A percentile compares a stretch with the other conserved stretches of the same genome.
Evolutionary conservation across 2,797 vertebrate genomes (phyloP).

Genomic region (Sphenopsis melanotis): DNA sequence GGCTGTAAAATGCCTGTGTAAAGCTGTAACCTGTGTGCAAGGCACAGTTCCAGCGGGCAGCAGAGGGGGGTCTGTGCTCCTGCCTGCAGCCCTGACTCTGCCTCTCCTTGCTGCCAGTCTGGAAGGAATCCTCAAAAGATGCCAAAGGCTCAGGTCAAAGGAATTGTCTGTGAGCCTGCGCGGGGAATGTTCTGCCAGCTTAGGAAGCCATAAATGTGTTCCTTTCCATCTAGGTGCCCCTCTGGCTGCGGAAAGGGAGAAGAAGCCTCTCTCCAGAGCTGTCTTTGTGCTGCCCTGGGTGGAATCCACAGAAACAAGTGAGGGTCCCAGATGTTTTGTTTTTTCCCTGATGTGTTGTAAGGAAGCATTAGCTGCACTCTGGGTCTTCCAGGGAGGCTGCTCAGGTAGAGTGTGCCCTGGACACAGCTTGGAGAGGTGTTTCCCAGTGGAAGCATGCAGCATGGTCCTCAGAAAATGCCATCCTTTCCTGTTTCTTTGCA

Average conservation of each 20-base stretch:
- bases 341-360: neutral
- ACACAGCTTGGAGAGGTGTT: neutral
- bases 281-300: conserved; percentile 49
- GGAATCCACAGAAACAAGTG: conserved; percentile 36
- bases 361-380: neutral
- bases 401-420: neutral
- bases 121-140: neutral
- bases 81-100: neutral
- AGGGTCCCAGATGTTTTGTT: neutral
- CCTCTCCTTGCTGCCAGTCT: neutral
- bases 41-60: neutral
- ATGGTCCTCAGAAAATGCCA: neutral
- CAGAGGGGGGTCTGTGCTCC: neutral
- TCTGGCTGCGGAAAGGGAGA: conserved; percentile 44
- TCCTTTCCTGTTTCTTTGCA: neutral
- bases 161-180: neutral
- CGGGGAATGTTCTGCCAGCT: neutral
- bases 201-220: conserved; percentile 24
- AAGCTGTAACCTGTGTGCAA: neutral
- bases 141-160: neutral
- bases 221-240: conserved; percentile 33
- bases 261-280: conserved; percentile 47
- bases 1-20: neutral
- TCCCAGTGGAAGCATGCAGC: neutral
- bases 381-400: neutral